Evolutionary conservation across 2,797 vertebrate species (phyloP), one percentile per base, ranked within the genome.

Genomic region (Cephalopachus bancanus): DNA sequence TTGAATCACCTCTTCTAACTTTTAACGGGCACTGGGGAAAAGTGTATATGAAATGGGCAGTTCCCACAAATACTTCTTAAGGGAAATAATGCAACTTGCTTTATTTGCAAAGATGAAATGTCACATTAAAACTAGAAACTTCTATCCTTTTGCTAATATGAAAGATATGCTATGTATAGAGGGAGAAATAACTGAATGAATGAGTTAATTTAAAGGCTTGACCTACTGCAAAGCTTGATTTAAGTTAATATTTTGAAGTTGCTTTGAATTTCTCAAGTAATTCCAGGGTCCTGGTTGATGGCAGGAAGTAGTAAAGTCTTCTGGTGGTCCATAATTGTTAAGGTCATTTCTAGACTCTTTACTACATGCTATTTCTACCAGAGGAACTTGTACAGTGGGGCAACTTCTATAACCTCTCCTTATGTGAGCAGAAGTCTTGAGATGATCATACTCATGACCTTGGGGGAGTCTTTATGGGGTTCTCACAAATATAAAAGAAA

Each of bases 1-100:
- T 9, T 65, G 65, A 93, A 86, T 59, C 30, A 11, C 76, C 53
- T 97, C 80, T 97, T 97, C 89, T 96, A 97, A 95, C 10, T 96
- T 55, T 91, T 79, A 89, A 16, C 96, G 65, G 71, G 24, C 10
- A 64, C 10, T 19, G 65, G 10, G 15, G 28, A 14, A 14, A 57
- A 76, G 19, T 74, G 1, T 37, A 15, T 49, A n/a, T 83, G 78
- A 88, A 44, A 57, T 10, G 15, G 22, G 33, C 19, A 88, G 9
- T 1, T 80, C 83, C 14, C 16, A 65, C 16, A 89, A 22, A 28
- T 86, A 83, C 59, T 89, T 91, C 20, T 93, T 84, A 15, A 92
- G 55, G 17, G 24, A 88, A 17, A 24, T 57, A 86, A 74, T 49
- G 11, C 9, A 74, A 69, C 26, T 95, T 74, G 53, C 17, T 85